A percentile compares a stretch with the other conserved stretches of the same genome.
These are phyloP conservation scores for Aricia artaxerxes DNA, from an alignment of 2,888 invertebrate species.

Conservation along the genomic window DNA sequence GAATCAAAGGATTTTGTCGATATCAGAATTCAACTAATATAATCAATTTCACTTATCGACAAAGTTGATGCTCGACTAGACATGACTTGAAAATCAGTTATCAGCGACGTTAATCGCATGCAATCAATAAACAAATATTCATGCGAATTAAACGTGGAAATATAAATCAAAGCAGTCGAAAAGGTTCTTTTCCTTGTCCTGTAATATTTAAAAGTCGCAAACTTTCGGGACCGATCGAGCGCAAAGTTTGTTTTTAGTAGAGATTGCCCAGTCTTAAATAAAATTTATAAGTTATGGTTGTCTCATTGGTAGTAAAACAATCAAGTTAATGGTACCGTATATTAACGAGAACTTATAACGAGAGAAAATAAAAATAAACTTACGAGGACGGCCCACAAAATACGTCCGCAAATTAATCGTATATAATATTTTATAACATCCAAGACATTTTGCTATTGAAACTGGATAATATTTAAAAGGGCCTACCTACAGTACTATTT, in stretches of 20 bases:
- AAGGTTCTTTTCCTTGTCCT: too few species aligned
- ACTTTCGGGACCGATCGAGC: too few species aligned
- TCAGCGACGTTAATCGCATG: too few species aligned
- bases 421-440: too few species aligned
- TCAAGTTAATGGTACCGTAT: not conserved
- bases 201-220: not conserved
- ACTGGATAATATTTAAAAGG: not conserved
- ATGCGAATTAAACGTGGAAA: too few species aligned
- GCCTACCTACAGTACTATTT: not conserved
- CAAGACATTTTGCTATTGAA: too few species aligned
- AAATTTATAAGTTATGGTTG: not conserved
- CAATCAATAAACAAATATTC: too few species aligned
- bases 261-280: too few species aligned
- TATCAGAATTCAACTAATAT: not conserved
- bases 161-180: too few species aligned
- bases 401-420: not conserved
- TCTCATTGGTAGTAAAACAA: not conserved
- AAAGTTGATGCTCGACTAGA: too few species aligned
- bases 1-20: not conserved
- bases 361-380: slow-evolving; percentile 16
- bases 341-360: not conserved
- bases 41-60: too few species aligned
- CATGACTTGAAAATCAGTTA: too few species aligned
- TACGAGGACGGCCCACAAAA: not conserved
- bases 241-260: not conserved